Evolutionary conservation across 1,140 invertebrate species (phyloP).

Genomic region (Phymastichus coffea): DNA sequence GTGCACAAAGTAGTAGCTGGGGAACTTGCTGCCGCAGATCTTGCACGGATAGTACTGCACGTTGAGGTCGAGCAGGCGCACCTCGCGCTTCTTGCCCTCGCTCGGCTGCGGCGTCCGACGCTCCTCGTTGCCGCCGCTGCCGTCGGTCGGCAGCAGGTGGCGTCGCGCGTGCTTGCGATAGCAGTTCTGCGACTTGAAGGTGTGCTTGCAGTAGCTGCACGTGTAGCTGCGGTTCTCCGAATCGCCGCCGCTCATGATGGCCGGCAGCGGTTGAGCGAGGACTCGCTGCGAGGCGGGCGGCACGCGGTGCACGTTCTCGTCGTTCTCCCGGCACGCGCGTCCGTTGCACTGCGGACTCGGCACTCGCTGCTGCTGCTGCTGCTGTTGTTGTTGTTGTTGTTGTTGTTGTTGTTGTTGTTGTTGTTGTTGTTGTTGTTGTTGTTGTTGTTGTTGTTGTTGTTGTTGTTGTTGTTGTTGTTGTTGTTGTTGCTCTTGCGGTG

Average conservation of each 20-base stretch:
- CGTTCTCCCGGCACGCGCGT: constrained; percentile 34
- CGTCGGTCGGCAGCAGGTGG: constrained; percentile 60
- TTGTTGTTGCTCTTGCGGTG: no score
- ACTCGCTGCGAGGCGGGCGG: not conserved
- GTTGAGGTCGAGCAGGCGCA: constrained; percentile 72
- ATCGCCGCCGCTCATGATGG: no score
- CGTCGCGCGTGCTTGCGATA: constrained; percentile 77
- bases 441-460: no score
- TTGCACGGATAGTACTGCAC: constrained; percentile 92
- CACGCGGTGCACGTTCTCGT: constrained; percentile 41
- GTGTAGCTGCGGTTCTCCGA: constrained; percentile 56
- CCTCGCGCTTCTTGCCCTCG: constrained; percentile 49
- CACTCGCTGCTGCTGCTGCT: not conserved
- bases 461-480: no score
- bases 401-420: constrained; percentile 19
- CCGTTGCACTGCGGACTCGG: constrained; percentile 7
- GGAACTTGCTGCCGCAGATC: constrained; percentile 87
- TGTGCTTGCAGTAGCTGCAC: constrained; percentile 76
- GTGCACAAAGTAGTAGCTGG: constrained; percentile 90
- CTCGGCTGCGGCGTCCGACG: not conserved
- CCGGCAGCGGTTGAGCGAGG: not conserved
- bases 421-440: no score
- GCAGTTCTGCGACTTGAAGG: constrained; percentile 80
- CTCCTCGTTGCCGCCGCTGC: not conserved
- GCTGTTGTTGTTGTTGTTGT: constrained; percentile 21